phyloP scores from a whole-genome alignment of 1,140 invertebrate species.

The Mercenaria mercenaria region DNA sequence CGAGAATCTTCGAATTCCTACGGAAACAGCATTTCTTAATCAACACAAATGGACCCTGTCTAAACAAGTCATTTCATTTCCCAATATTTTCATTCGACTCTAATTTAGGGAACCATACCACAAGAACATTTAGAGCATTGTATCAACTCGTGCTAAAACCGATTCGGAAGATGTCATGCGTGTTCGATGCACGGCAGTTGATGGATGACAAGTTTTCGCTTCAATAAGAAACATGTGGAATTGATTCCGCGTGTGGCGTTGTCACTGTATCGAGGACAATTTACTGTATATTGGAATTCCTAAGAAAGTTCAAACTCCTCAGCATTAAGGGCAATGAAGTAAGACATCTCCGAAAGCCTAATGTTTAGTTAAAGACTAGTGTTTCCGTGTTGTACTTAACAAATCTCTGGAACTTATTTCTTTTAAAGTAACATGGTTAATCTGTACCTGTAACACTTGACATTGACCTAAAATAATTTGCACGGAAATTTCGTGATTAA shows the following conservation, averaged over 20 bases:
- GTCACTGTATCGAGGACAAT: background rate
- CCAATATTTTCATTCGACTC: background rate
- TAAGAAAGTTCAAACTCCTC: background rate
- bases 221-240: background rate
- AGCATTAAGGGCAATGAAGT: no score
- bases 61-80: slow-evolving; percentile 16
- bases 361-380: no score
- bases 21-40: slow-evolving; percentile 5
- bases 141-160: slow-evolving; percentile 22
- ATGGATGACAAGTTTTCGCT: slow-evolving; percentile 7
- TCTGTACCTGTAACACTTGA: no score
- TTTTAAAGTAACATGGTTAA: no score
- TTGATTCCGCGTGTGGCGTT: slow-evolving; percentile 10
- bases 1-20: background rate
- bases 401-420: no score
- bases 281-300: slow-evolving; percentile 33
- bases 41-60: slow-evolving; percentile 5
- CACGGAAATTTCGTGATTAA: no score
- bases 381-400: no score
- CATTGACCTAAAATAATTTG: no score
- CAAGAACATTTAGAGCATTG: background rate
- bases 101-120: background rate
- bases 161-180: slow-evolving; percentile 5
- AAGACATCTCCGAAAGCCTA: no score
- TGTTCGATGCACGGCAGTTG: slow-evolving; percentile 1